Conservation (phyloP, 2,113 vertebrate genomes). For the Talpa occidentalis region DNA sequence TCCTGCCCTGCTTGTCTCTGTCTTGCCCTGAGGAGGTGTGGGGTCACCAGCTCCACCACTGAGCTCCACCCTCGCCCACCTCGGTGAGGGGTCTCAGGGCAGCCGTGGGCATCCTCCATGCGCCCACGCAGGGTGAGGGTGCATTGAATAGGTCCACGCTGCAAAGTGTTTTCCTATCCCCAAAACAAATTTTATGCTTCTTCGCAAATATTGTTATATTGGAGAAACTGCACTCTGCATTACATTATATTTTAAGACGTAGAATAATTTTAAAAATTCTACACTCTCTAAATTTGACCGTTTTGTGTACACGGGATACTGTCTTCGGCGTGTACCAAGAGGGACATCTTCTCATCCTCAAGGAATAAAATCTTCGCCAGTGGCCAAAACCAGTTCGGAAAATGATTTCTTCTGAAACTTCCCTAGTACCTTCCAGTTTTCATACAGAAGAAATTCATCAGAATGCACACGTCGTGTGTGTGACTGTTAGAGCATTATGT, state of each 20-base stretch:
- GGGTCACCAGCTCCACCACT: too few relatives aligned
- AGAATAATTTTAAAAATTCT: neutral
- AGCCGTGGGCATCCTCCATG: too few relatives aligned
- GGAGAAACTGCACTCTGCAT: neutral
- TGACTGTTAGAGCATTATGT: too few relatives aligned
- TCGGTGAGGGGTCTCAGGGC: too few relatives aligned
- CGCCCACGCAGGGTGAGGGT: too few relatives aligned
- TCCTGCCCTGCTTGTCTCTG: neutral
- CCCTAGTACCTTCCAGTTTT: neutral
- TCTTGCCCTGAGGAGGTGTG: too few relatives aligned
- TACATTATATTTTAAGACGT: neutral
- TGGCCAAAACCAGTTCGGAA: neutral
- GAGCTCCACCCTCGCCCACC: too few relatives aligned
- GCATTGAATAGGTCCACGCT: rapidly evolving
- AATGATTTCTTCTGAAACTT: neutral
- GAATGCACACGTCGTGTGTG: too few relatives aligned
- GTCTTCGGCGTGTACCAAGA: neutral
- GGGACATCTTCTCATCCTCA: neutral
- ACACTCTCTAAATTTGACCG: neutral
- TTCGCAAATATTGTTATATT: neutral
- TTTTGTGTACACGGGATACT: neutral
- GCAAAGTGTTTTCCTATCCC: neutral
- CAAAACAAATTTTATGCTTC: neutral
- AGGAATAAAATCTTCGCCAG: neutral
- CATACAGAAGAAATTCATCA: neutral